Percentiles rank a stretch among this genome's conserved stretches.
phyloP scores from a whole-genome alignment of 2,113 vertebrate genomes.

The Morphnarchus princeps region DNA sequence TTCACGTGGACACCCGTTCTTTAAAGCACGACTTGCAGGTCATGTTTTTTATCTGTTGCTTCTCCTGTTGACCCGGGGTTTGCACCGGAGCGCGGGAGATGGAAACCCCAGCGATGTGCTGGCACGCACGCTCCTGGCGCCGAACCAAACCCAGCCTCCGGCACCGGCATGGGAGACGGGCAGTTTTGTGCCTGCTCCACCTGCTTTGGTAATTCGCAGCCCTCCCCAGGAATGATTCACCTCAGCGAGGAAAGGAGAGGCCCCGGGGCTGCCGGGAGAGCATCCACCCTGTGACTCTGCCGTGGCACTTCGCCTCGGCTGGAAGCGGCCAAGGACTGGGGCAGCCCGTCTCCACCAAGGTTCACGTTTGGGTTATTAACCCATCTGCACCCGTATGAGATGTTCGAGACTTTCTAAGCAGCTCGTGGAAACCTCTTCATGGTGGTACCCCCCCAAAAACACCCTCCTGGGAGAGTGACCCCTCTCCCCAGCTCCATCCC shows the following conservation, averaged over 20 bases:
- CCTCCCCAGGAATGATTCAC: neutral
- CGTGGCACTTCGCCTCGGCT: fast-evolving
- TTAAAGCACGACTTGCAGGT: neutral
- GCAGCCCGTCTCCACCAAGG: neutral
- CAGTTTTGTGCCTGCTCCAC: neutral
- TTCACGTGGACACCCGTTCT: fast-evolving
- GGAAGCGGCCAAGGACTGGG: neutral
- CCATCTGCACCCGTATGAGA: fast-evolving
- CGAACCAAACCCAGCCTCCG: neutral
- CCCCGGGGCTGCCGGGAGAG: neutral
- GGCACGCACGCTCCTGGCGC: neutral
- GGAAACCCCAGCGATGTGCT: neutral
- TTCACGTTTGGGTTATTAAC: neutral
- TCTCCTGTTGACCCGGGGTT: neutral
- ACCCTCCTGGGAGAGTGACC: no score
- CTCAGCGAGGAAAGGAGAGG: neutral
- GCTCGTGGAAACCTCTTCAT: neutral
- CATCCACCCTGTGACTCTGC: fast-evolving
- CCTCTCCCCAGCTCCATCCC: neutral
- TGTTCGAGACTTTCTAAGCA: no score
- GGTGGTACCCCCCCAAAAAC: neutral
- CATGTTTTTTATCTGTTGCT: neutral
- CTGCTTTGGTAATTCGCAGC: neutral
- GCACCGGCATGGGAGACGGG: neutral
- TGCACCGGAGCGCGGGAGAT: neutral